These are phyloP conservation scores for Sporophila hypoxantha DNA, from an alignment of 2,113 vertebrate genomes.

Conservation along the genomic window DNA sequence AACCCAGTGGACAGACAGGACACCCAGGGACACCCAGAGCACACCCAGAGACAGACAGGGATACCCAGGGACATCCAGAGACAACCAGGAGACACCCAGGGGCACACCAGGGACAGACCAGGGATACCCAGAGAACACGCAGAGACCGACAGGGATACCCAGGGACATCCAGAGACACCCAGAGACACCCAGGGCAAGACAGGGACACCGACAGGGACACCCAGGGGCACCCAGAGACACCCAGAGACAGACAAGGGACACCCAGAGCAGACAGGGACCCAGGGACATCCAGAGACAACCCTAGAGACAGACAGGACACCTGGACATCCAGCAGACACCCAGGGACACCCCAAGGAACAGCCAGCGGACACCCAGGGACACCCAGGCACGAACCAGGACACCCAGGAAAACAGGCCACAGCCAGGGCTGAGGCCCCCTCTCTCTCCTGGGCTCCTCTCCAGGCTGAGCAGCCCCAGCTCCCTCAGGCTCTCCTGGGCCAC, in stretches of 20 bases:
- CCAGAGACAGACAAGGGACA: too few relatives aligned
- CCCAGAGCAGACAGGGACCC: fast-evolving
- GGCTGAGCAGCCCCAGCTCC: neutral
- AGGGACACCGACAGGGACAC: too few relatives aligned
- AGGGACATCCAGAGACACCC: too few relatives aligned
- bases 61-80: fast-evolving
- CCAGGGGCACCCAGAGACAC: neutral
- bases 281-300: neutral
- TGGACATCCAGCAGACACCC: neutral
- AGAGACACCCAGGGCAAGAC: too few relatives aligned
- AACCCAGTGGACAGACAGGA: too few relatives aligned
- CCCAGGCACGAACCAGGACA: fast-evolving
- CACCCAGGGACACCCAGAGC: neutral
- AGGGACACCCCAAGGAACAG: neutral
- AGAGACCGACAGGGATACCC: neutral
- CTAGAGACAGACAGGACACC: too few relatives aligned
- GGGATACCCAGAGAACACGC: neutral
- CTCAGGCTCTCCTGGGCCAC: neutral
- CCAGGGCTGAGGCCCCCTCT: neutral
- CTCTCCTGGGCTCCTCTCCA: neutral
- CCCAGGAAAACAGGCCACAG: too few relatives aligned
- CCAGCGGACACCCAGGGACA: too few relatives aligned
- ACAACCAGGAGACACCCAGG: too few relatives aligned
- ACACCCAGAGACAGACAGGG: too few relatives aligned
- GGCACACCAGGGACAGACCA: too few relatives aligned